Evolutionary conservation across 2,888 invertebrate genomes (phyloP).

Genomic region (Notodonta dromedarius): DNA sequence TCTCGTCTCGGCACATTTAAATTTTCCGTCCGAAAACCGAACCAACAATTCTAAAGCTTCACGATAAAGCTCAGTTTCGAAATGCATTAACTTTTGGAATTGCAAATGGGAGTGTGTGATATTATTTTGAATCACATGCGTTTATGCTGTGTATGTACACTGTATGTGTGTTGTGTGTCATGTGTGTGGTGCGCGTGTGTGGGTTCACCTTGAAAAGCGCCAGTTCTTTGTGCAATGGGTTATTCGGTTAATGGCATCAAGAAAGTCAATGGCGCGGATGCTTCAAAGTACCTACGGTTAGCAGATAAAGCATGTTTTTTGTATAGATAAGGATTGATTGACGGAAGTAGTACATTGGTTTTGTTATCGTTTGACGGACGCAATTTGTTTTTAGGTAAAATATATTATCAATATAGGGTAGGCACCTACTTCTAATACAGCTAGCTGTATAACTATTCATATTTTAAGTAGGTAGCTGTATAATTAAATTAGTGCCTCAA

Average conservation of each 20-base stretch:
- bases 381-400: too few relatives aligned
- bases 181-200: slow-evolving; percentile 54
- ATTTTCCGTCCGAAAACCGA: slow-evolving; percentile 14
- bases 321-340: slow-evolving; percentile 5
- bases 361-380: too few relatives aligned
- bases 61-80: slow-evolving; percentile 41
- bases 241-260: slow-evolving; percentile 85
- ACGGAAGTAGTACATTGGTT: neutral
- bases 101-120: slow-evolving; percentile 40
- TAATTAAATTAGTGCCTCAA: too few relatives aligned
- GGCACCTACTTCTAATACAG: too few relatives aligned
- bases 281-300: slow-evolving; percentile 68
- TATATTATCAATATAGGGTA: too few relatives aligned
- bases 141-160: slow-evolving; percentile 43
- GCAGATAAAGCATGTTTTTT: slow-evolving; percentile 40
- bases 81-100: slow-evolving; percentile 13
- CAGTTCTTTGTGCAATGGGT: slow-evolving; percentile 84
- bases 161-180: slow-evolving; percentile 33
- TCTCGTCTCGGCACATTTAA: slow-evolving; percentile 62
- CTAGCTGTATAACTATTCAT: too few relatives aligned
- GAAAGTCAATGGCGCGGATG: slow-evolving; percentile 82
- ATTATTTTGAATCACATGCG: slow-evolving; percentile 76
- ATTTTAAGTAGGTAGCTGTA: too few relatives aligned
- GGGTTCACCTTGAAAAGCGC: slow-evolving; percentile 83
- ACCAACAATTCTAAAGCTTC: slow-evolving; percentile 17